Base-by-base conservation (phyloP, 2,797 vertebrate species). In the Rhynchonycteris naso region DNA sequence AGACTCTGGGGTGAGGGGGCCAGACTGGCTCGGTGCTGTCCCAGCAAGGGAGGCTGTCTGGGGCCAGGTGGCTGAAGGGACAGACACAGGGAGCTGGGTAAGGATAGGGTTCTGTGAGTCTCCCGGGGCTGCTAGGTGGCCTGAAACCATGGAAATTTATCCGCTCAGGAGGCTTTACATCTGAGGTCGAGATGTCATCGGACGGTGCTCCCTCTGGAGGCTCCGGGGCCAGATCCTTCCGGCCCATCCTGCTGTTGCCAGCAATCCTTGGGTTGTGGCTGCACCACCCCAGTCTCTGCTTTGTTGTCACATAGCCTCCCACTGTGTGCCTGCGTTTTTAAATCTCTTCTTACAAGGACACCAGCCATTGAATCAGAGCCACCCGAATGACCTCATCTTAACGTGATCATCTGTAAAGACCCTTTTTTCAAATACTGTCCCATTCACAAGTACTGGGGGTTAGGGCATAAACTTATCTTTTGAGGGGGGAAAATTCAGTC, bases 71-170 rank as follows among this genome's bases (percentile, higher is more conserved):
- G 33, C n/a, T 71, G 24, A 7, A n/a, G 56, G 54, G 43, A 79
- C 65, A 2, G 14, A 35, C 7, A 2, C 14, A 2, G 54, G 74
- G 38, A 24, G 3, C 1, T 6, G n/a, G 2, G 54, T 4, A 24
- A 61, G 63, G 19, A 69, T 43, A 4, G 19, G 69, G n/a, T n/a
- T 7, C 9, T 63, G n/a, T 47, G 28, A 52, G 28, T 52, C 33
- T 30, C 26, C 4, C 0, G 26, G 65, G 38, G 24, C 66, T 61
- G 8, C 24, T 7, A 3, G 76, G 10, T 19, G 43, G 59, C 65
- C 8, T 33, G 38, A 75, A 75, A 63, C 30, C 72, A 63, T 5
- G 2, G 71, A 52, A 9, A 30, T 61, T 65, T 56, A n/a, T 8
- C 68, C 58, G 43, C 24, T 50, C 18, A 7, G 50, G 50, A 56